Percentiles rank a stretch among this genome's conserved stretches.
These are phyloP conservation scores for Campopleginae sp. DNA, from an alignment of 2,888 invertebrate species.

Conservation along the genomic window DNA sequence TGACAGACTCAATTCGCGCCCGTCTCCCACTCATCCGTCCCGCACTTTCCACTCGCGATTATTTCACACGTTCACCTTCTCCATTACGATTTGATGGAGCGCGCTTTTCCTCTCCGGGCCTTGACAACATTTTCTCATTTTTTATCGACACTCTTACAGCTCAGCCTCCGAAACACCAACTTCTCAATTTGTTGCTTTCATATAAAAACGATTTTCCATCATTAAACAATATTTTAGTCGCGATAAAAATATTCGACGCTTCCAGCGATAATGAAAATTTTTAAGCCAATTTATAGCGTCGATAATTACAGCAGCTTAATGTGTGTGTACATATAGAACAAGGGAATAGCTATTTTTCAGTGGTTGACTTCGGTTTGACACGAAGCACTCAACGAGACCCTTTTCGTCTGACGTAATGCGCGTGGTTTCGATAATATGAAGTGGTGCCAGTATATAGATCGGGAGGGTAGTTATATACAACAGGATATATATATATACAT, in stretches of 20 bases:
- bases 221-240: not conserved
- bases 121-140: not conserved
- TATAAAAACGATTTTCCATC: not conserved
- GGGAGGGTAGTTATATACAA: conserved; percentile 47
- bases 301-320: conserved; percentile 31
- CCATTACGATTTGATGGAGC: not conserved
- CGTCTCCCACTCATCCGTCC: conserved; percentile 20
- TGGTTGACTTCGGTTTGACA: conserved; percentile 80
- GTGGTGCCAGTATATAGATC: conserved; percentile 48
- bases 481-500: conserved; percentile 64
- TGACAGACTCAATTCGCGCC: conserved; percentile 52
- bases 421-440: conserved; percentile 62
- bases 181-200: not conserved
- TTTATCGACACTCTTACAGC: not conserved
- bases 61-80: not conserved
- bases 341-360: conserved; percentile 78
- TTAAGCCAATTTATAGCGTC: not conserved
- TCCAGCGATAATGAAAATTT: not conserved
- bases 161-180: not conserved
- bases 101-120: not conserved
- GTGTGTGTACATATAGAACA: conserved; percentile 11
- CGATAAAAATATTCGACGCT: not conserved
- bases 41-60: conserved; percentile 15
- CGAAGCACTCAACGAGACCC: conserved; percentile 73
- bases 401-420: conserved; percentile 72